Evolutionary conservation across 2,113 vertebrate genomes (phyloP).

Genomic region (Geococcyx californianus): DNA sequence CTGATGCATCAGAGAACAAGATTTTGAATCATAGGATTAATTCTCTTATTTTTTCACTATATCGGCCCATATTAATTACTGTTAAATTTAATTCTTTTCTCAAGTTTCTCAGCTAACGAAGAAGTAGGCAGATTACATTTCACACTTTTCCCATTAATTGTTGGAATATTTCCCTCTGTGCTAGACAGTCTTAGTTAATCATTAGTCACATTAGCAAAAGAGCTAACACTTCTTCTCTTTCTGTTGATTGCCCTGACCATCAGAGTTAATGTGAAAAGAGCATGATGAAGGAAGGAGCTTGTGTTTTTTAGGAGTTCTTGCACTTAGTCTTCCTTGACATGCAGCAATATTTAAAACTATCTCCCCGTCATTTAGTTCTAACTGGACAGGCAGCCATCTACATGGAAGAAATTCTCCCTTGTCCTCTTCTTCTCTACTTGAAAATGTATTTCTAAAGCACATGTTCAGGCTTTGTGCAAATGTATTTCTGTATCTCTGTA

Average conservation of each 20-base stretch:
- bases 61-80: background rate
- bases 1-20: background rate
- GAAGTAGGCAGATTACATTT: constrained; percentile 11
- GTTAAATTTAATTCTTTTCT: constrained; percentile 5
- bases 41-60: background rate
- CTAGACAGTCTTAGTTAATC: constrained; percentile 14
- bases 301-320: background rate
- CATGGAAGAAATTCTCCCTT: background rate
- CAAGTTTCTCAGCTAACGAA: background rate
- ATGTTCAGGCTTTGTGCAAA: too few relatives aligned
- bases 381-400: background rate
- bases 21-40: background rate
- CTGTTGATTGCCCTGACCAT: constrained; percentile 9
- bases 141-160: constrained; percentile 23
- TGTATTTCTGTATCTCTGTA: background rate
- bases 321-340: background rate
- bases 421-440: background rate
- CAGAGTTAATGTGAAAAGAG: background rate
- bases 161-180: background rate
- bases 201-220: constrained; percentile 23
- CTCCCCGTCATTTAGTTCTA: background rate
- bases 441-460: background rate
- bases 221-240: background rate
- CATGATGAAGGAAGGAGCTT: background rate
- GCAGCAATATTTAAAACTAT: background rate